Percentiles rank a stretch among this genome's conserved stretches.
Evolutionary conservation across 2,797 vertebrate genomes (phyloP).

Genomic region (Coregonus sp.): DNA sequence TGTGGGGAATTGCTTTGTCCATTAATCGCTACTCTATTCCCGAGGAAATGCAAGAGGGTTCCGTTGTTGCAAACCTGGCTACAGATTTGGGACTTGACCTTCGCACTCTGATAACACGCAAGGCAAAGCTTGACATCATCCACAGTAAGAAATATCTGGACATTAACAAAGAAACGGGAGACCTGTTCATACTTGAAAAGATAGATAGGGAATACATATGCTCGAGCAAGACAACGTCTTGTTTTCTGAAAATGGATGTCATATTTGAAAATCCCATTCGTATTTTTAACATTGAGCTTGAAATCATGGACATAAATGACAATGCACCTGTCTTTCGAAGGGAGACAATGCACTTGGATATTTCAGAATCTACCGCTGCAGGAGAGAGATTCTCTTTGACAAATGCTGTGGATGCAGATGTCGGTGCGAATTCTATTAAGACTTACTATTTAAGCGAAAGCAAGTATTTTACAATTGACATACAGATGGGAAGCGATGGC

Average conservation of each 20-base stretch:
- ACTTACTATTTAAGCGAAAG: conserved; percentile 83
- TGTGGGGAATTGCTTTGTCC: conserved; percentile 69
- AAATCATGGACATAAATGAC: conserved; percentile 82
- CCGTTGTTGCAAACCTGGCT: conserved; percentile 80
- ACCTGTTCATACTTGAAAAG: conserved; percentile 75
- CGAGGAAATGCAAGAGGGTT: conserved; percentile 81
- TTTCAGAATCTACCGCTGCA: conserved; percentile 77
- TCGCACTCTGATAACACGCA: conserved; percentile 69
- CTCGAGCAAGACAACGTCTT: conserved; percentile 74
- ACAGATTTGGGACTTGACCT: conserved; percentile 77
- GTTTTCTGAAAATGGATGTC: conserved; percentile 81
- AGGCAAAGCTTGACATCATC: conserved; percentile 77
- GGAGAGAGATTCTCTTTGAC: conserved; percentile 82
- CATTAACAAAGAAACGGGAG: conserved; percentile 79
- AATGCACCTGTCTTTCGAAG: conserved; percentile 82
- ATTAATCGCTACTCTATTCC: conserved; percentile 81
- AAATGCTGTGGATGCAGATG: conserved; percentile 83
- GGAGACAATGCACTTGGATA: conserved; percentile 77
- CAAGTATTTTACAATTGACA: conserved; percentile 77
- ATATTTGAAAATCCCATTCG: conserved; percentile 76
- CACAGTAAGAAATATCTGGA: conserved; percentile 79
- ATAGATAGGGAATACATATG: conserved; percentile 79
- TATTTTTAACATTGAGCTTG: conserved; percentile 80
- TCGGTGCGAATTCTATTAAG: conserved; percentile 80
- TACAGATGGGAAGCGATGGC: conserved; percentile 79